A percentile compares a stretch with the other conserved stretches of the same genome.
These are phyloP conservation scores for Tethya wilhelma DNA, from an alignment of 37 sponge, comb jelly and placozoan genomes.

Conservation along the genomic window DNA sequence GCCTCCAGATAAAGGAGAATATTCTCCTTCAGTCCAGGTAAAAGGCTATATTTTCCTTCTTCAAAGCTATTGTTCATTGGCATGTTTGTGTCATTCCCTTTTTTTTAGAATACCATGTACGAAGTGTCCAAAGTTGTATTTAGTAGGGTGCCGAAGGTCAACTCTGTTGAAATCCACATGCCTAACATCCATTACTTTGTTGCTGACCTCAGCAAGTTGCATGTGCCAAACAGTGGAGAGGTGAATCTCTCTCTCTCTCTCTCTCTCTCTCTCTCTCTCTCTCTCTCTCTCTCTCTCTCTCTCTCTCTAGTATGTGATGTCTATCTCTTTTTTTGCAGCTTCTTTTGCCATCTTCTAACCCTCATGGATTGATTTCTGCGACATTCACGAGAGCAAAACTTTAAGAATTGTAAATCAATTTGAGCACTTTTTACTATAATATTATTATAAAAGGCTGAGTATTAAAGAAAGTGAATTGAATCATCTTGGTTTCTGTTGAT, in stretches of 20 bases:
- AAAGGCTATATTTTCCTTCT: neutral
- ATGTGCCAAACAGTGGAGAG: constrained; percentile 36
- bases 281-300: too few relatives aligned
- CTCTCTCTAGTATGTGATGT: neutral
- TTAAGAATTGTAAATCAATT: neutral
- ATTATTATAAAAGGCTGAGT: neutral
- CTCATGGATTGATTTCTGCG: constrained; percentile 21
- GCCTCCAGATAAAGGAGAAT: constrained; percentile 46
- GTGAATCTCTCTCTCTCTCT: constrained; percentile 18
- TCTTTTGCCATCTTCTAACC: constrained; percentile 4
- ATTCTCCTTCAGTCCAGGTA: constrained; percentile 69
- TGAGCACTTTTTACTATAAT: neutral
- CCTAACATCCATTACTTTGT: constrained; percentile 72
- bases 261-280: too few relatives aligned
- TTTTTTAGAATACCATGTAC: constrained; percentile 58
- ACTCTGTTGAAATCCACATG: constrained; percentile 52
- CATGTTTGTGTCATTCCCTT: neutral
- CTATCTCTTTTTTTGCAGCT: neutral
- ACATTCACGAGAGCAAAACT: constrained; percentile 1
- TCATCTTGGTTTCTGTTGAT: constrained; percentile 1
- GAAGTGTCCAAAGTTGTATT: constrained; percentile 34
- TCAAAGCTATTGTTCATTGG: too few relatives aligned
- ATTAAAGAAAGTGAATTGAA: neutral
- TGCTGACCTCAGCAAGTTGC: constrained; percentile 56
- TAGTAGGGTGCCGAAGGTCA: constrained; percentile 4